These are phyloP conservation scores for Pelodytes ibericus DNA, from an alignment of 2,797 vertebrate species.

Conservation along the genomic window DNA sequence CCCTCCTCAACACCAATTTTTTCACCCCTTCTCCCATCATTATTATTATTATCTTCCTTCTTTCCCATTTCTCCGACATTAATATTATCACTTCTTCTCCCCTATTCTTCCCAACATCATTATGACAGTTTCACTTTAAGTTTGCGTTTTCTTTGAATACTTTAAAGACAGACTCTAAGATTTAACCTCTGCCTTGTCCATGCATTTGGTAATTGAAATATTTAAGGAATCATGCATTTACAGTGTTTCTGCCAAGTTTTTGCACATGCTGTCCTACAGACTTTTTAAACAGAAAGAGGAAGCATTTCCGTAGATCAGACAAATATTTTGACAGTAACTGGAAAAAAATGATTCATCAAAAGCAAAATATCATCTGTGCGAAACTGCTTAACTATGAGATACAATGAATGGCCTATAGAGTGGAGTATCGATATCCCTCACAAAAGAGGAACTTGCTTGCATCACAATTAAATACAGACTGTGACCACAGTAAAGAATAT, in stretches of 20 bases:
- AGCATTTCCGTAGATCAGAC: neutral
- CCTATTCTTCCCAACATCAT: too few relatives aligned
- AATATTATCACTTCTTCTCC: too few relatives aligned
- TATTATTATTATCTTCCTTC: too few relatives aligned
- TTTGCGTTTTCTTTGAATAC: neutral
- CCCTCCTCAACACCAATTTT: too few relatives aligned
- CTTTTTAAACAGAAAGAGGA: neutral
- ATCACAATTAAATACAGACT: neutral
- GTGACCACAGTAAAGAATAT: too few relatives aligned
- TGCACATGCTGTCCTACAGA: neutral
- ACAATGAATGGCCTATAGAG: too few relatives aligned
- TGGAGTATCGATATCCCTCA: neutral
- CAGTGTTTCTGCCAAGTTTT: neutral
- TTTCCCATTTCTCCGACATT: too few relatives aligned
- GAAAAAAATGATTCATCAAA: neutral
- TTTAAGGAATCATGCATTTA: neutral
- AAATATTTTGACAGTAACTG: constrained; percentile 4
- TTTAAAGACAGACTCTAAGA: neutral
- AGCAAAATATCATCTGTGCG: neutral
- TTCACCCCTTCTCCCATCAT: too few relatives aligned
- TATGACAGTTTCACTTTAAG: too few relatives aligned
- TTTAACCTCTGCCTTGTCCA: too few relatives aligned
- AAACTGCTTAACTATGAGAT: neutral
- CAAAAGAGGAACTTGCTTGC: neutral
- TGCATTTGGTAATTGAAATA: neutral